Conservation (phyloP, 2,888 invertebrate genomes). For the Brachypalpus laphriformis region DNA sequence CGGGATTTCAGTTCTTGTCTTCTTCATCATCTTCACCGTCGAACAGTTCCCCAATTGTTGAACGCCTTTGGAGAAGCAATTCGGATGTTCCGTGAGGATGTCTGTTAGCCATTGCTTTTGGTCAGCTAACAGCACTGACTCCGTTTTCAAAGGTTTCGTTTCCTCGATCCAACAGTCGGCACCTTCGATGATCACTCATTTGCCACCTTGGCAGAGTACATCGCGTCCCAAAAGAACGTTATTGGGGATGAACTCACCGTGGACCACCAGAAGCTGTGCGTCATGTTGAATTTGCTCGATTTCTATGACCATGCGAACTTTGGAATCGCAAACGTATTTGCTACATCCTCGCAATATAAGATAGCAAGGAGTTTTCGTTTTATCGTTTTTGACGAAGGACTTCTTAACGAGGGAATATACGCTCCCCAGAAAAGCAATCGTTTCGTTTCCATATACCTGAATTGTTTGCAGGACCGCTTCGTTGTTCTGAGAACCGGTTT, state of each 20-base stretch:
- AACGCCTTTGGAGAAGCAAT: background rate
- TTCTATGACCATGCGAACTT: background rate
- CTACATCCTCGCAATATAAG: too few relatives aligned
- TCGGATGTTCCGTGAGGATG: background rate
- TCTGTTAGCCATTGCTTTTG: too few relatives aligned
- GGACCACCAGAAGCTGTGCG: too few relatives aligned
- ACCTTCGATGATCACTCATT: slow-evolving; percentile 9
- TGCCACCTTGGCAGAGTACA: slow-evolving; percentile 1
- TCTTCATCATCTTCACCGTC: slow-evolving; percentile 10
- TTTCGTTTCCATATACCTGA: background rate
- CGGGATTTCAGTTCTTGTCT: background rate
- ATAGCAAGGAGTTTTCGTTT: too few relatives aligned
- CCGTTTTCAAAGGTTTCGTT: background rate
- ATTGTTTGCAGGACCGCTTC: background rate
- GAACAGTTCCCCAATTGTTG: background rate
- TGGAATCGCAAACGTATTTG: background rate
- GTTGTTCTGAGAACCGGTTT: background rate
- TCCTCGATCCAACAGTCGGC: background rate
- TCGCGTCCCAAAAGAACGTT: too few relatives aligned
- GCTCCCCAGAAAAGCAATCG: too few relatives aligned
- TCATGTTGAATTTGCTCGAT: background rate
- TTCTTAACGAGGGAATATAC: too few relatives aligned
- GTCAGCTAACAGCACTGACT: background rate
- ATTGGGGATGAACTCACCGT: too few relatives aligned
- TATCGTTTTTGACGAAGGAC: too few relatives aligned